Evolutionary conservation across 37 sponge, comb jelly and placozoan species (phyloP).

Genomic region (Crambe crambe): DNA sequence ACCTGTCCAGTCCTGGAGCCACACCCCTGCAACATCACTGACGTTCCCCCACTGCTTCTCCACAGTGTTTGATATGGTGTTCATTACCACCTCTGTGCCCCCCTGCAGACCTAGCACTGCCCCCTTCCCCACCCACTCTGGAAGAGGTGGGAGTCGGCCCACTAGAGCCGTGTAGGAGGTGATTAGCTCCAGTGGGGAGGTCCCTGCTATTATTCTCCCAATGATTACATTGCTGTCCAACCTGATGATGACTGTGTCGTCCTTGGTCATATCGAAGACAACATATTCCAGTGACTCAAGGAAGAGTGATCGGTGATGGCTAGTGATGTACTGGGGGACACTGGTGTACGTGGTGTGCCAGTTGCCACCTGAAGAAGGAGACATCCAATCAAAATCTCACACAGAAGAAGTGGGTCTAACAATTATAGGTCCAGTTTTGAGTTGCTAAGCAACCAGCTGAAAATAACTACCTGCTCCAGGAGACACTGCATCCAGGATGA

Average conservation of each 20-base stretch:
- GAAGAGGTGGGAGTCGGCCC: constrained; percentile 69
- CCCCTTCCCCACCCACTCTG: constrained; percentile 69
- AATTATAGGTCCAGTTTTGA: neutral
- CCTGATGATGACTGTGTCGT: constrained; percentile 34
- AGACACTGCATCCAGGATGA: constrained; percentile 47
- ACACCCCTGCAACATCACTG: constrained; percentile 74
- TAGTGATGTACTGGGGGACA: constrained; percentile 76
- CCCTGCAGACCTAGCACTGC: constrained; percentile 83
- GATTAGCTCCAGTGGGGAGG: constrained; percentile 46
- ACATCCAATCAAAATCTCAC: neutral
- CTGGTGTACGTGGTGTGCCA: constrained; percentile 82
- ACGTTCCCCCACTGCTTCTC: constrained; percentile 27
- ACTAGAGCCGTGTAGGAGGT: constrained; percentile 58
- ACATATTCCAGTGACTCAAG: constrained; percentile 62
- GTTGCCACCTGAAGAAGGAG: constrained; percentile 49
- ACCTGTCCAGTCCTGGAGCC: constrained; percentile 93
- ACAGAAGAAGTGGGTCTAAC: neutral
- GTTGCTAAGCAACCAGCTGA: neutral
- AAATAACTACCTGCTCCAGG: constrained; percentile 57
- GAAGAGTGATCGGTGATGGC: constrained; percentile 35
- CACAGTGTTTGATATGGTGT: constrained; percentile 29
- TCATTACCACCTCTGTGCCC: constrained; percentile 54
- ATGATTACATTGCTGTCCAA: constrained; percentile 29
- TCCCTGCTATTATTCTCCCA: constrained; percentile 62
- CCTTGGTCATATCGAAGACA: constrained; percentile 51